These are phyloP conservation scores for Ochlodes sylvanus DNA, from an alignment of 2,888 invertebrate species.

Conservation along the genomic window DNA sequence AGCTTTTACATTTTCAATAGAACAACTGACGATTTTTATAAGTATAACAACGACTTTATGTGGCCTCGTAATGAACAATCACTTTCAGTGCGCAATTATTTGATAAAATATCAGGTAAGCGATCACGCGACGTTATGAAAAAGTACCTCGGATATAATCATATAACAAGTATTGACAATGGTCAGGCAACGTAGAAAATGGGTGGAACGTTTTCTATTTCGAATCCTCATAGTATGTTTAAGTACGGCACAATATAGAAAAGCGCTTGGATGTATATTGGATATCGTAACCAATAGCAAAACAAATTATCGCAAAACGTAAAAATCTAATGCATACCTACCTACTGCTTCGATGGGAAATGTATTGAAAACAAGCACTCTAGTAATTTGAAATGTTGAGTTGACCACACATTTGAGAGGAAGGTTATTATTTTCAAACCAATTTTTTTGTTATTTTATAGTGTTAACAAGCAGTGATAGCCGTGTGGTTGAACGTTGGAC, in stretches of 20 bases:
- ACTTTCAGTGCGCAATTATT: slow-evolving; percentile 7
- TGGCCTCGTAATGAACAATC: not conserved
- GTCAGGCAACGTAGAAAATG: slow-evolving; percentile 8
- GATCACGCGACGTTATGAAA: slow-evolving; percentile 23
- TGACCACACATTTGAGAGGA: too few relatives aligned
- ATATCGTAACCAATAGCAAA: not conserved
- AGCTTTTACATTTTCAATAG: too few relatives aligned
- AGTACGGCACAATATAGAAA: not conserved
- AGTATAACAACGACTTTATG: too few relatives aligned
- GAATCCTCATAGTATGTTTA: not conserved
- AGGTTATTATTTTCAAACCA: too few relatives aligned
- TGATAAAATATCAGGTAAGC: slow-evolving; percentile 17
- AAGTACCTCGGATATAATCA: not conserved
- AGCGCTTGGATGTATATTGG: not conserved
- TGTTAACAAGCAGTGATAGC: too few relatives aligned
- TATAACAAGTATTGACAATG: slow-evolving; percentile 13
- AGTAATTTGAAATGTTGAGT: not conserved
- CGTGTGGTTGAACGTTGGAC: too few relatives aligned
- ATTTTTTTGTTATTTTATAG: too few relatives aligned
- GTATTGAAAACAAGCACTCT: not conserved
- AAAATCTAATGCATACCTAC: not conserved
- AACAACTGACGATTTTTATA: too few relatives aligned
- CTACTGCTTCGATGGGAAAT: not conserved
- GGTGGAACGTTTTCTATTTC: too few relatives aligned
- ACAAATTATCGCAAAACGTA: not conserved